Conservation (phyloP, 2,797 vertebrate species). For the Sebastes melanostomus region DNA sequence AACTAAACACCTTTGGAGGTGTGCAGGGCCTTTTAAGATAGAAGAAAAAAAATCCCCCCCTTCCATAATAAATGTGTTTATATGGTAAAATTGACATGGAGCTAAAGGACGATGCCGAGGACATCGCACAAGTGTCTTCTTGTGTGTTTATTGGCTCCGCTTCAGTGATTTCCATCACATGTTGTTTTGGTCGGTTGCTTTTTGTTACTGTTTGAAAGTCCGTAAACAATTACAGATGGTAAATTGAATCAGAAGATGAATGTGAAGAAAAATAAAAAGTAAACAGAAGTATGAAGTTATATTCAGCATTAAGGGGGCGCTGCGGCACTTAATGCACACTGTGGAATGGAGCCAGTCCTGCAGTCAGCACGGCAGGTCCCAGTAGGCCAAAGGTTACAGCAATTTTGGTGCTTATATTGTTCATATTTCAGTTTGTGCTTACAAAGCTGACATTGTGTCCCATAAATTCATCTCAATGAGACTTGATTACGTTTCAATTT, state of each 20-base stretch:
- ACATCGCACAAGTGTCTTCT: background rate
- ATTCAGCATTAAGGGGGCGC: background rate
- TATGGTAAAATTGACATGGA: background rate
- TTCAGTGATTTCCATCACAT: conserved; percentile 10
- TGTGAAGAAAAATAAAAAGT: background rate
- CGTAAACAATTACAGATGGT: background rate
- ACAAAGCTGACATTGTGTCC: background rate
- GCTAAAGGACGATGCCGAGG: background rate
- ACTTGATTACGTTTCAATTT: background rate
- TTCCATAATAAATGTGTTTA: background rate
- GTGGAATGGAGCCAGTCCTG: background rate
- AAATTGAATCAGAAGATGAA: conserved; percentile 21
- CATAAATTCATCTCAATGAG: background rate
- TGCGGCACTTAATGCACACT: background rate
- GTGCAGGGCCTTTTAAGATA: background rate
- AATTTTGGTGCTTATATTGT: background rate
- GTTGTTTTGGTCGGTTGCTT: conserved; percentile 14
- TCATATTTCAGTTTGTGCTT: background rate
- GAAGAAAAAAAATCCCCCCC: background rate
- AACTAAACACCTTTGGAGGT: background rate
- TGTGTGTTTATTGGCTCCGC: background rate
- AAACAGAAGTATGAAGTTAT: background rate
- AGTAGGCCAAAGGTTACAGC: too few species aligned
- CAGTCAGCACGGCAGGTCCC: background rate
- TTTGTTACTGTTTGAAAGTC: background rate